These are phyloP conservation scores for Prionailurus viverrinus DNA, from an alignment of 2,113 vertebrate species.

Conservation along the genomic window DNA sequence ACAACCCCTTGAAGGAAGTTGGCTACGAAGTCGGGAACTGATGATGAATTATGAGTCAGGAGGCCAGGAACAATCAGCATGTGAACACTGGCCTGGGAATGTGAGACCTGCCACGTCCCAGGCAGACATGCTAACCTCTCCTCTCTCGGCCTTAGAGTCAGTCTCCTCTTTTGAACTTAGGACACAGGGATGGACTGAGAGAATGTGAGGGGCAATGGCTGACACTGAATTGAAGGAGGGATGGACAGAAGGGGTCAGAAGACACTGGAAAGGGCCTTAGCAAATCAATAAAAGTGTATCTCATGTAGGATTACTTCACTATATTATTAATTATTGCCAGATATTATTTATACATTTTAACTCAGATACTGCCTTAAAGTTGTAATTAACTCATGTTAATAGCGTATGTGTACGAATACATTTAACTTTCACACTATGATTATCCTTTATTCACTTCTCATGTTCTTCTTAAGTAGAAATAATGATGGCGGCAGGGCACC, in stretches of 20 bases:
- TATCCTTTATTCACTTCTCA: neutral
- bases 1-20: neutral
- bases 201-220: neutral
- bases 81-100: neutral
- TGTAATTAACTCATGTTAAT: neutral
- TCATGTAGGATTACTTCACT: neutral
- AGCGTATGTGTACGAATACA: neutral
- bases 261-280: neutral
- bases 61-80: neutral
- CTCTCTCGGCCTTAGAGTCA: neutral
- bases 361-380: neutral
- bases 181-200: neutral
- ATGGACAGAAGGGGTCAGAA: neutral
- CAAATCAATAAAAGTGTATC: neutral
- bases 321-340: neutral
- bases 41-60: neutral
- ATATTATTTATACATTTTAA: neutral
- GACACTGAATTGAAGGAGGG: neutral
- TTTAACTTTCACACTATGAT: neutral
- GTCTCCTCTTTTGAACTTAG: neutral
- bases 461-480: neutral
- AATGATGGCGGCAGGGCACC: neutral
- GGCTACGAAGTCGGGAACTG: neutral
- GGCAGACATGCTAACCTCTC: neutral
- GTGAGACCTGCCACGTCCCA: neutral